Evolutionary conservation across 2,888 invertebrate genomes (phyloP).

Genomic region (Amaurobius ferox): DNA sequence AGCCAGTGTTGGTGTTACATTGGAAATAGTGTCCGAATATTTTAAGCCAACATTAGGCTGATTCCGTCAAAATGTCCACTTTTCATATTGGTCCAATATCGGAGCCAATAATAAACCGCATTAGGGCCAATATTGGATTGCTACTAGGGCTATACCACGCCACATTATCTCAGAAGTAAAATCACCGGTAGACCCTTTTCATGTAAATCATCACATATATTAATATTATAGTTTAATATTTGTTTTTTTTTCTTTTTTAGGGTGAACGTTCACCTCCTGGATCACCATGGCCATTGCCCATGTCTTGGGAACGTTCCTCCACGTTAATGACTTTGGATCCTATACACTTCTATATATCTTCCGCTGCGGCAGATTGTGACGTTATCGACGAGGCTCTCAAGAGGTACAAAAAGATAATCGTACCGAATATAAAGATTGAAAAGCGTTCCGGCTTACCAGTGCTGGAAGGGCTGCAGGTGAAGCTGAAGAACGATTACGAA

Average conservation of each 20-base stretch:
- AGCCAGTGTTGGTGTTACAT: too few species aligned
- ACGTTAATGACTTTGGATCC: slow-evolving; percentile 74
- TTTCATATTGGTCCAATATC: too few species aligned
- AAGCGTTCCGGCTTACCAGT: slow-evolving; percentile 7
- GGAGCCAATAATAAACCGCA: too few species aligned
- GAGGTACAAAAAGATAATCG: slow-evolving; percentile 74
- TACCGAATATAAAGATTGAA: slow-evolving; percentile 37
- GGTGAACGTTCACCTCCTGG: slow-evolving; percentile 75
- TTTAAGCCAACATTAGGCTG: too few species aligned
- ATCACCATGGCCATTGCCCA: slow-evolving; percentile 77
- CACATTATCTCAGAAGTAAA: too few species aligned
- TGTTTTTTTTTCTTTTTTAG: slow-evolving; percentile 69
- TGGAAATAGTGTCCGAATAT: too few species aligned
- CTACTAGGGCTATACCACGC: too few species aligned
- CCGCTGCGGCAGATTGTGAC: slow-evolving; percentile 75
- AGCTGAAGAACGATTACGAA: slow-evolving; percentile 40
- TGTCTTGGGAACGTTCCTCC: slow-evolving; percentile 71
- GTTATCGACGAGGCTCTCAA: slow-evolving; percentile 75
- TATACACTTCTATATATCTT: slow-evolving; percentile 73
- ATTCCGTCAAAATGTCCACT: too few species aligned
- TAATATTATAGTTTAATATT: too few species aligned
- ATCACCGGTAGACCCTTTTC: too few species aligned
- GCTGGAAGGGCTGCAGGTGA: slow-evolving; percentile 62
- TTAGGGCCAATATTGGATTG: too few species aligned
- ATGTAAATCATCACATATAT: too few species aligned